phyloP scores from a whole-genome alignment of 1,140 invertebrate genomes.

The Sinella curviseta region DNA sequence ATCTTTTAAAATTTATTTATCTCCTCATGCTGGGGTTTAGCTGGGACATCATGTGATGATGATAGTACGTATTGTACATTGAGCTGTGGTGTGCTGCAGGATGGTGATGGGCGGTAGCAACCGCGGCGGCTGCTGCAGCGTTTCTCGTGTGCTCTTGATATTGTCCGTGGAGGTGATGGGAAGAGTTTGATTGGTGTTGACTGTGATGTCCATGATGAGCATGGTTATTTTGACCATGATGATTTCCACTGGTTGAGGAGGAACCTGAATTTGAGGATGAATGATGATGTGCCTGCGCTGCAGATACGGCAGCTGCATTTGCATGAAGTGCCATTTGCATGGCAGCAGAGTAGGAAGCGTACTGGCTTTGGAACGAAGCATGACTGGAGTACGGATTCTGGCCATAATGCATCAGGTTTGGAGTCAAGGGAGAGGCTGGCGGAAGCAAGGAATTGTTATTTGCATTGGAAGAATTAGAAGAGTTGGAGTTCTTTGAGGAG shows the following conservation, averaged over 20 bases:
- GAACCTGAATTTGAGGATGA: not conserved
- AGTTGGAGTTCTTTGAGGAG: not conserved
- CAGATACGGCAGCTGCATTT: not conserved
- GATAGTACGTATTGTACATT: not conserved
- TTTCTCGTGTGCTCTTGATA: not conserved
- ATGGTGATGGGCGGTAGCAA: not conserved
- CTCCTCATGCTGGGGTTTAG: constrained; percentile 5
- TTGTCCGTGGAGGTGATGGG: not conserved
- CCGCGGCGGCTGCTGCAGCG: not conserved
- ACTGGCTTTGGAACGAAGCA: not conserved
- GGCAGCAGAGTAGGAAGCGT: not conserved
- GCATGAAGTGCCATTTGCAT: constrained; percentile 11
- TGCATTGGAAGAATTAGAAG: not conserved
- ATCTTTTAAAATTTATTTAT: not conserved
- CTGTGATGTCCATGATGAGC: not conserved
- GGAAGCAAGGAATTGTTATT: not conserved
- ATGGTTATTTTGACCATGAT: not conserved
- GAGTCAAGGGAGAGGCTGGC: not conserved
- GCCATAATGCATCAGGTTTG: not conserved
- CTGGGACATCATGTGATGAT: not conserved
- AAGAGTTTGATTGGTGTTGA: not conserved
- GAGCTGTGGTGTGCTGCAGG: not conserved
- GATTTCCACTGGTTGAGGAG: not conserved
- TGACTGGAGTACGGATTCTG: not conserved
- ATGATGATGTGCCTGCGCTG: constrained; percentile 17